These are phyloP conservation scores for Spatulosminthurus flaviceps DNA, from an alignment of 2,888 invertebrate species.

Conservation along the genomic window DNA sequence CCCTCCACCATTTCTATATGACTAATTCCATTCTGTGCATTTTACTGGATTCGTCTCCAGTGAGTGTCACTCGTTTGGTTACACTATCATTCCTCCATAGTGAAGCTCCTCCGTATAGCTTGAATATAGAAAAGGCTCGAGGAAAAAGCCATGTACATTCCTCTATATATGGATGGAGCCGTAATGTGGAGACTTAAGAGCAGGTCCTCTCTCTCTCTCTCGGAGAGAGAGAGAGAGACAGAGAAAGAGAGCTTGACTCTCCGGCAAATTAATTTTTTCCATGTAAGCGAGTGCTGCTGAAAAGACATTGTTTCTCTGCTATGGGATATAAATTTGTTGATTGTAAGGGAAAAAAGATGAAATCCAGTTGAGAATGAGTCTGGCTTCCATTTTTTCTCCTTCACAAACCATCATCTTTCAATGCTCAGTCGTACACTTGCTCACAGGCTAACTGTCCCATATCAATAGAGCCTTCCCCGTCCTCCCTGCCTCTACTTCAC, in stretches of 20 bases:
- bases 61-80: constrained; percentile 30
- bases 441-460: constrained; percentile 34
- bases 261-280: constrained; percentile 49
- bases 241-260: constrained; percentile 19
- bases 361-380: constrained; percentile 34
- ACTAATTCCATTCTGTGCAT: constrained; percentile 40
- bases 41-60: constrained; percentile 46
- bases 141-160: constrained; percentile 22
- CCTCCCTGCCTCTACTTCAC: too few species aligned
- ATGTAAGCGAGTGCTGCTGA: constrained; percentile 33
- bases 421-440: neutral
- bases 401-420: neutral
- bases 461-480: constrained; percentile 13
- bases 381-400: neutral
- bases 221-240: neutral
- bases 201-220: neutral
- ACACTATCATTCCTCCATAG: neutral
- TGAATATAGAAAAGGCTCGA: too few species aligned
- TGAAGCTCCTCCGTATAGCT: neutral
- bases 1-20: constrained; percentile 19
- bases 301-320: constrained; percentile 45
- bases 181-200: constrained; percentile 27
- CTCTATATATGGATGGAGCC: neutral
- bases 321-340: constrained; percentile 63
- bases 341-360: constrained; percentile 51